Evolutionary conservation across 1,140 invertebrate species (phyloP).

Genomic region (Phortica variegata): DNA sequence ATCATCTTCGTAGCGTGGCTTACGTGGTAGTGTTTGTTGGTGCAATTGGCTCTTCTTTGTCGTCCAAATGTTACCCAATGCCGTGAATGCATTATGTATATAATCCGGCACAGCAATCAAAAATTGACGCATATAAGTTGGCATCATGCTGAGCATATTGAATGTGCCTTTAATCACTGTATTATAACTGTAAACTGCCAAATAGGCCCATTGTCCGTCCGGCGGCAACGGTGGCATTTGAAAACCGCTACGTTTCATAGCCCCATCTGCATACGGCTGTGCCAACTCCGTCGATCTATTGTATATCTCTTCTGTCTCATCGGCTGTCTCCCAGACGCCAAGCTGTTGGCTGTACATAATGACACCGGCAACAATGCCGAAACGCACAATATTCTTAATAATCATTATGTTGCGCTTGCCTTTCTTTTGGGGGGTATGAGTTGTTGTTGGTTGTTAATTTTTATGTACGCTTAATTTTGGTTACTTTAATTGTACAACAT

Average conservation of each 20-base stretch:
- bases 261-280: conserved; percentile 15
- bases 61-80: too few relatives aligned
- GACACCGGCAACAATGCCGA: conserved; percentile 27
- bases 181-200: conserved; percentile 33
- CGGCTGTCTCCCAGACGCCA: conserved; percentile 28
- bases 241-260: conserved; percentile 16
- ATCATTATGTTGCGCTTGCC: too few relatives aligned
- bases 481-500: too few relatives aligned
- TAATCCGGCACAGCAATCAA: conserved; percentile 13
- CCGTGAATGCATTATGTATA: neutral
- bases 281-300: neutral
- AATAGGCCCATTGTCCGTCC: conserved; percentile 21
- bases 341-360: conserved; percentile 20
- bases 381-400: conserved; percentile 22
- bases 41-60: too few relatives aligned
- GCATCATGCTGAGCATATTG: conserved; percentile 13
- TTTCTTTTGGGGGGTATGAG: too few relatives aligned
- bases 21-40: too few relatives aligned
- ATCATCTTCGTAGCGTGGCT: too few relatives aligned
- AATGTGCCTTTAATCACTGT: conserved; percentile 21
- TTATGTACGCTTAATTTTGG: too few relatives aligned
- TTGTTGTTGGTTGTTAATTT: too few relatives aligned
- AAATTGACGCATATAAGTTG: conserved; percentile 6
- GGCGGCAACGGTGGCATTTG: conserved; percentile 25
- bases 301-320: conserved; percentile 21